These are phyloP conservation scores for Numenius arquata DNA, from an alignment of 2,113 vertebrate genomes.

Conservation along the genomic window DNA sequence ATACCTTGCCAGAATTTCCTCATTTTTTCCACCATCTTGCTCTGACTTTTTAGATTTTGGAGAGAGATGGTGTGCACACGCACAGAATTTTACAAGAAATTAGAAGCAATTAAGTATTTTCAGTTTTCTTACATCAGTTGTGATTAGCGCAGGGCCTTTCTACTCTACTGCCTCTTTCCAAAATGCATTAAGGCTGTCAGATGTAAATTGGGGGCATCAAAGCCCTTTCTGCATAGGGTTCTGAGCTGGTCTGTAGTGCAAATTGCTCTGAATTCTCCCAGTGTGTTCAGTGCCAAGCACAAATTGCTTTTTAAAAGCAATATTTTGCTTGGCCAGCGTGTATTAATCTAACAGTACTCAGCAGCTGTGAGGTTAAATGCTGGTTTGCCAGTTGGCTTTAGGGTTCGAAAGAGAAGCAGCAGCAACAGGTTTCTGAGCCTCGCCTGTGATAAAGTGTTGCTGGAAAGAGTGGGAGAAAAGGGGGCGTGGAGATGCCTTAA, in stretches of 20 bases:
- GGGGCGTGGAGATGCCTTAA: not conserved
- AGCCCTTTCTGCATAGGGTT: constrained; percentile 13
- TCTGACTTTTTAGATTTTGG: constrained; percentile 13
- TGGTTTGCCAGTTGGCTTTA: constrained; percentile 35
- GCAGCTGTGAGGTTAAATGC: constrained; percentile 61
- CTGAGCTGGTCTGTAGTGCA: not conserved
- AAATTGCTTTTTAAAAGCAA: constrained; percentile 61
- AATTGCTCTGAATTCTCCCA: constrained; percentile 14
- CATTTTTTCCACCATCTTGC: not conserved
- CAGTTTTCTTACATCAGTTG: constrained; percentile 2
- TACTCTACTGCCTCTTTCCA: constrained; percentile 11
- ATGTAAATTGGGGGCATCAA: constrained; percentile 35
- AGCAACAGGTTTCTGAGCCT: constrained; percentile 42
- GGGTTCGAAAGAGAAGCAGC: constrained; percentile 41
- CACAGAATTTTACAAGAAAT: not conserved
- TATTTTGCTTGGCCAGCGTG: constrained; percentile 45
- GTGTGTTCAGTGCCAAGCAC: not conserved
- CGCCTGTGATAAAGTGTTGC: not conserved
- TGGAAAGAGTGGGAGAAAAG: not conserved
- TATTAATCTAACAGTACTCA: constrained; percentile 6
- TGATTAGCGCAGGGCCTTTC: not conserved
- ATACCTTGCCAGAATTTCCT: not conserved
- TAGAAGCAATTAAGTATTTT: constrained; percentile 26
- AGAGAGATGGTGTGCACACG: not conserved
- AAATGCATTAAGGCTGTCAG: constrained; percentile 47